Conservation (phyloP, 92 coral and sea anemone species). For the Actinernus sp. region DNA sequence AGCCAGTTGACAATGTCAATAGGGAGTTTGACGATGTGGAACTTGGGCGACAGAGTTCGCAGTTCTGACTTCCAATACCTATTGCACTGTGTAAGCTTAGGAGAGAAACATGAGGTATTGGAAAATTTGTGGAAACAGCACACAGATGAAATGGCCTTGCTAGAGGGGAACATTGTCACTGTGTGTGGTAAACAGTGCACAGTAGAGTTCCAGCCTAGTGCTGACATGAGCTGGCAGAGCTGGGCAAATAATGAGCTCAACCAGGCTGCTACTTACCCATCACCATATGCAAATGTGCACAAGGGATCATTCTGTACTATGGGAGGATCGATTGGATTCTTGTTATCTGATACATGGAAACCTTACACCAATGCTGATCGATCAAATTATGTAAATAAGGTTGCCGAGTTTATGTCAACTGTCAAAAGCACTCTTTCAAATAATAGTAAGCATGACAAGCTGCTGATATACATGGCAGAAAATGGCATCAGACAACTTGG, state of each 20-base stretch:
- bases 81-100: slow-evolving; percentile 67
- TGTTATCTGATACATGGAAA: slow-evolving; percentile 26
- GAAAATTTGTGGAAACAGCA: too few species aligned
- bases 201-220: too few species aligned
- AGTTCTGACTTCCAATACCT: slow-evolving; percentile 53
- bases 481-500: too few species aligned
- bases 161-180: slow-evolving; percentile 62
- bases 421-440: too few species aligned
- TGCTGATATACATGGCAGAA: too few species aligned
- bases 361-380: slow-evolving; percentile 34
- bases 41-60: slow-evolving; percentile 50
- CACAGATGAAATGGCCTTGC: slow-evolving; percentile 67
- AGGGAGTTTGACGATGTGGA: slow-evolving; percentile 32
- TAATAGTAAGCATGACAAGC: too few species aligned
- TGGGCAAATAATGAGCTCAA: slow-evolving; percentile 71
- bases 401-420: too few species aligned
- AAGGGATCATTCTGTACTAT: slow-evolving; percentile 42
- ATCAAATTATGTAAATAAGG: too few species aligned
- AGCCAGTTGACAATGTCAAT: slow-evolving; percentile 41
- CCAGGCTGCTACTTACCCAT: slow-evolving; percentile 69
- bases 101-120: slow-evolving; percentile 58
- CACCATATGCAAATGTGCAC: slow-evolving; percentile 70
- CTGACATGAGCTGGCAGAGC: slow-evolving; percentile 72
- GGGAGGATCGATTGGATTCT: slow-evolving; percentile 53
- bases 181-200: slow-evolving; percentile 60